These are phyloP conservation scores for Ursus arctos DNA, from an alignment of 2,113 vertebrate genomes.

Conservation along the genomic window DNA sequence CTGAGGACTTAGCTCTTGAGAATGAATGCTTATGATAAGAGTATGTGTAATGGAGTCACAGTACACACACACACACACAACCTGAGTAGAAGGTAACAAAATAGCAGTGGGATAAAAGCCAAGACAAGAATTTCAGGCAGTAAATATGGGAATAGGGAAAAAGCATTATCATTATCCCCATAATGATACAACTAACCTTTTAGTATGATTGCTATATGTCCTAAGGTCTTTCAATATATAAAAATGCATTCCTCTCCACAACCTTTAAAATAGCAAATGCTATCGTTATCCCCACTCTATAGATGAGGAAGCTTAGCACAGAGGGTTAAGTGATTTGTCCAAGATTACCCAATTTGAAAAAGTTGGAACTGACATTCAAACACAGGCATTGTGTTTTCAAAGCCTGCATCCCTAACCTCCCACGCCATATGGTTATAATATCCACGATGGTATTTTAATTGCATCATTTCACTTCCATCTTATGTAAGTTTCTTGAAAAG, in stretches of 20 bases:
- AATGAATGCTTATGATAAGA: not conserved
- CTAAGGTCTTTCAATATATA: not conserved
- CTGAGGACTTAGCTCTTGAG: not conserved
- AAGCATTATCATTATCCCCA: not conserved
- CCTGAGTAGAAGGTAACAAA: not conserved
- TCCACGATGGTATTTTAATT: conserved; percentile 67
- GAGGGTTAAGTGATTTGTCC: not conserved
- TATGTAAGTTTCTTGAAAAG: conserved; percentile 68
- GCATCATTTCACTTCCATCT: conserved; percentile 58
- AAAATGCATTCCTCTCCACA: not conserved
- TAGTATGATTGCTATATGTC: not conserved
- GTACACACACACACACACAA: not conserved
- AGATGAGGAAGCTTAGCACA: not conserved
- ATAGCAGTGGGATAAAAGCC: not conserved
- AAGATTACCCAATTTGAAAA: conserved; percentile 24
- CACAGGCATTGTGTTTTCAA: not conserved
- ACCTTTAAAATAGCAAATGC: conserved; percentile 5
- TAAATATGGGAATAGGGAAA: not conserved
- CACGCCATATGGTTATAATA: conserved; percentile 62
- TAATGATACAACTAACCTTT: not conserved
- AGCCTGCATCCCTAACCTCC: conserved; percentile 16
- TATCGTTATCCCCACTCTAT: not conserved
- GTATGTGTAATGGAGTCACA: not conserved
- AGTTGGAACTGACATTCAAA: not conserved
- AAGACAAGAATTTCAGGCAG: not conserved